These are phyloP conservation scores for Nicator chloris DNA, from an alignment of 2,113 vertebrate species.

Conservation along the genomic window DNA sequence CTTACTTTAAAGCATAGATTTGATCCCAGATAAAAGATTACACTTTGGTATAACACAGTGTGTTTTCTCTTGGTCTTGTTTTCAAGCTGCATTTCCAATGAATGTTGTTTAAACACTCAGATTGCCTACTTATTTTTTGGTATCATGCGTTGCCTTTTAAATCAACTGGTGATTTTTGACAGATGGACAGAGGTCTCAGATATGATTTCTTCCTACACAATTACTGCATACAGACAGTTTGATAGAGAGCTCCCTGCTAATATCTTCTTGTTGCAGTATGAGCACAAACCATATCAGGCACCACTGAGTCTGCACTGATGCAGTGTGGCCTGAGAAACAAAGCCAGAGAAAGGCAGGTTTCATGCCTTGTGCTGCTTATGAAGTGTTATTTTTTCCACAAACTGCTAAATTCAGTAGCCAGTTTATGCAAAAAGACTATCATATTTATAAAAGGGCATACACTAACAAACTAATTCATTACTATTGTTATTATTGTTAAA, in stretches of 20 bases:
- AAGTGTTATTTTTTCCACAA: not conserved
- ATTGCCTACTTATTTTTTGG: not conserved
- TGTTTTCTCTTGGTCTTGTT: not conserved
- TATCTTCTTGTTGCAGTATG: not conserved
- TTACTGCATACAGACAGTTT: not conserved
- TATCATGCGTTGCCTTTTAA: not conserved
- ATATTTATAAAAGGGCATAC: not conserved
- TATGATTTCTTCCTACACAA: not conserved
- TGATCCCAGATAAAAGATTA: not conserved
- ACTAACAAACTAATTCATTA: not conserved
- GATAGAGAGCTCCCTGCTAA: not conserved
- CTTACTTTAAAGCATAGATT: not conserved
- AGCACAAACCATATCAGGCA: not conserved
- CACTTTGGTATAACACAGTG: not conserved
- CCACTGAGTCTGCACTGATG: not conserved
- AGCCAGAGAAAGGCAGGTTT: not conserved
- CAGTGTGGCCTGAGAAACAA: not conserved
- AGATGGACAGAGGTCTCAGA: not conserved
- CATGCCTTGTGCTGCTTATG: not conserved
- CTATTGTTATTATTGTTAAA: not conserved
- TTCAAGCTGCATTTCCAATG: not conserved
- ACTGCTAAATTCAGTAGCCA: not conserved
- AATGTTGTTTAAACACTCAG: not conserved
- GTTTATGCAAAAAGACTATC: not conserved
- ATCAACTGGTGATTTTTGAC: not conserved